These are phyloP conservation scores for Lamellibrachia columna DNA, from an alignment of 2,888 invertebrate species.

Conservation along the genomic window DNA sequence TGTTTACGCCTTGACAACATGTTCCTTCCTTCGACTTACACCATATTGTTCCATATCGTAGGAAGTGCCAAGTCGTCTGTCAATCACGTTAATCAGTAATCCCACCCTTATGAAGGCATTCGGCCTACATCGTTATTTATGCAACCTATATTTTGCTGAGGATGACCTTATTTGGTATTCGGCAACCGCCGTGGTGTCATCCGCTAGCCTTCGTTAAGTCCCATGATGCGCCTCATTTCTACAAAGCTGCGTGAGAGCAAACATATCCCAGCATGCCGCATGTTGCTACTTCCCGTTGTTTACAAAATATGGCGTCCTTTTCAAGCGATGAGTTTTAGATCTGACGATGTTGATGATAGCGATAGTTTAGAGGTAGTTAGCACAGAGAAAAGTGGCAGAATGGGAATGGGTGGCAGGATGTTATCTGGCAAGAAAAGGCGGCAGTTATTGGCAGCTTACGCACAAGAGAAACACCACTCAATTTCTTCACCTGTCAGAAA, in stretches of 20 bases:
- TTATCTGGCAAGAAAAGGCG: background rate
- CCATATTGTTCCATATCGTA: background rate
- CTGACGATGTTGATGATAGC: background rate
- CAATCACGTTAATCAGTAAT: background rate
- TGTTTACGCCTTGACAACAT: background rate
- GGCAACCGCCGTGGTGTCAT: background rate
- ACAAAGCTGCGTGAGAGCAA: background rate
- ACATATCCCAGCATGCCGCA: background rate
- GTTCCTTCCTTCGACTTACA: background rate
- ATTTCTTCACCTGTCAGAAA: background rate
- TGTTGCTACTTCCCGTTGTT: background rate
- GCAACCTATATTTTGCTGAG: background rate
- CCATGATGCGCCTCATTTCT: background rate
- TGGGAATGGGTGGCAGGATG: background rate
- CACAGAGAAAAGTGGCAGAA: background rate
- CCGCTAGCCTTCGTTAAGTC: background rate
- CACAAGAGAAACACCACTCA: background rate
- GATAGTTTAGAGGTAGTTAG: background rate
- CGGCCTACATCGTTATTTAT: background rate
- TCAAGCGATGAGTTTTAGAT: background rate
- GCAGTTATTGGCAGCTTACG: background rate
- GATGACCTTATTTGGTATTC: background rate
- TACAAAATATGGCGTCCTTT: background rate
- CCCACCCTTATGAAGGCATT: background rate
- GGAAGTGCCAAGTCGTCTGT: background rate